Base-by-base conservation (phyloP, 2,113 vertebrate species). In the Petaurus breviceps region DNA sequence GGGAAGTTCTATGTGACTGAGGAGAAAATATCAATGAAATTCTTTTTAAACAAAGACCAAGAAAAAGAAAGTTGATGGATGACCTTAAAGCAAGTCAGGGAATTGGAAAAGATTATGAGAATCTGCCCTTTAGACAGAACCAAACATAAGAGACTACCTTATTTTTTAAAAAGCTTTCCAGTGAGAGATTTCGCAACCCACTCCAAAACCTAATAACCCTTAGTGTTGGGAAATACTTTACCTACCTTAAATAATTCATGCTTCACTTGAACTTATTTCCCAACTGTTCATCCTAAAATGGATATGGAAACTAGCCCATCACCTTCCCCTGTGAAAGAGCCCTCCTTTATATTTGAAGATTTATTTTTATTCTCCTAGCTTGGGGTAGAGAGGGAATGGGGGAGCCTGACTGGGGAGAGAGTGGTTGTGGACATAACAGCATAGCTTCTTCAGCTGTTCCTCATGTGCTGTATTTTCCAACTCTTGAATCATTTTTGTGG, bases 161-260 rank as follows among this genome's bases (percentile, higher is more conserved):
- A 12, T 92, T 93, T 97, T n/a, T 97, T 92, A 52, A 95, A 95
- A 77, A 90, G 91, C 37, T 61, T 93, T 95, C 89, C 84, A 51
- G 26, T 92, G 93, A 94, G 77, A 94, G 93, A 89, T 93, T 91
- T 57, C 91, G 91, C 93, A 93, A 96, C 49, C 91, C 92, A 84
- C 46, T 96, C 94, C 93, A 92, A 95, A 97, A 96, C 91, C 95
- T 95, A 96, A 95, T 37, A 95, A 22, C 93, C 90, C 51, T 96
- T 31, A n/a, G 92, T 91, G n/a, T 61, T 90, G 94, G 91, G 61
- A 95, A 91, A 24, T 90, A 94, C 91, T 94, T 97, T 90, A 93
- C 94, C 54, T 55, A 43, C 2, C 68, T 94, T 97, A 94, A 97
- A 96, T 96, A 97, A 96, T 94, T 51, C 55, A 97, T 89, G 8